A percentile compares a stretch with the other conserved stretches of the same genome.
These are phyloP conservation scores for Esox lucius DNA, from an alignment of 2,797 vertebrate genomes.

Conservation along the genomic window DNA sequence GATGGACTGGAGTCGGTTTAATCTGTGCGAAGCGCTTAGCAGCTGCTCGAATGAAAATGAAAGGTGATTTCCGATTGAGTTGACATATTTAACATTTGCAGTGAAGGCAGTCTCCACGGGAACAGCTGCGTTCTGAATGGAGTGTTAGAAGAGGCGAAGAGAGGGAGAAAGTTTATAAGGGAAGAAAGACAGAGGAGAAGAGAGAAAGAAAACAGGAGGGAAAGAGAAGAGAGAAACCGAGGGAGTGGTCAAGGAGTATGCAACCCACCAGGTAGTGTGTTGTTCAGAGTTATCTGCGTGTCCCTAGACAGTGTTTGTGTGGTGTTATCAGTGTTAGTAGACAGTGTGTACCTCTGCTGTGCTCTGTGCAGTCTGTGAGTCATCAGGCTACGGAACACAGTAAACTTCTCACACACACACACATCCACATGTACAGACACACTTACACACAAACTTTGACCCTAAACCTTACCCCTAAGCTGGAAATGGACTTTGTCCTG, in stretches of 20 bases:
- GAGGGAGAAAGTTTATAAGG: background rate
- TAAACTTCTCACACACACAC: slow-evolving; percentile 32
- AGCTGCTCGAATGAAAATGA: too few relatives aligned
- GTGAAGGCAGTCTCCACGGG: too few relatives aligned
- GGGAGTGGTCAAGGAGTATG: background rate
- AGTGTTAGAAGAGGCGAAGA: too few relatives aligned
- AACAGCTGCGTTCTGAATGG: too few relatives aligned
- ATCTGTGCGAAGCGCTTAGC: too few relatives aligned
- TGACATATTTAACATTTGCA: too few relatives aligned
- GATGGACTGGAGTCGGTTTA: too few relatives aligned
- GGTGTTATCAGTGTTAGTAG: background rate
- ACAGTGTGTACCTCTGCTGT: slow-evolving; percentile 2
- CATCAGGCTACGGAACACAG: slow-evolving; percentile 16
- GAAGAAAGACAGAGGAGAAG: too few relatives aligned
- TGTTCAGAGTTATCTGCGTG: slow-evolving; percentile 14
- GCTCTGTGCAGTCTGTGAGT: slow-evolving; percentile 10
- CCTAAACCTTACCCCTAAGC: too few relatives aligned
- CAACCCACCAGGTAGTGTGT: background rate
- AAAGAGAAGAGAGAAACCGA: background rate
- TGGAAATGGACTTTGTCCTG: too few relatives aligned
- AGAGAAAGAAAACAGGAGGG: slow-evolving; percentile 2
- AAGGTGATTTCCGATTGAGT: too few relatives aligned
- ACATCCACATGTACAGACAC: slow-evolving; percentile 14
- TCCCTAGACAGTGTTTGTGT: slow-evolving; percentile 10
- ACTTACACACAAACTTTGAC: slow-evolving; percentile 3